A percentile compares a stretch with the other conserved stretches of the same genome.
Evolutionary conservation across 2,888 invertebrate species (phyloP).

Genomic region (Hipparchia sbordonii): DNA sequence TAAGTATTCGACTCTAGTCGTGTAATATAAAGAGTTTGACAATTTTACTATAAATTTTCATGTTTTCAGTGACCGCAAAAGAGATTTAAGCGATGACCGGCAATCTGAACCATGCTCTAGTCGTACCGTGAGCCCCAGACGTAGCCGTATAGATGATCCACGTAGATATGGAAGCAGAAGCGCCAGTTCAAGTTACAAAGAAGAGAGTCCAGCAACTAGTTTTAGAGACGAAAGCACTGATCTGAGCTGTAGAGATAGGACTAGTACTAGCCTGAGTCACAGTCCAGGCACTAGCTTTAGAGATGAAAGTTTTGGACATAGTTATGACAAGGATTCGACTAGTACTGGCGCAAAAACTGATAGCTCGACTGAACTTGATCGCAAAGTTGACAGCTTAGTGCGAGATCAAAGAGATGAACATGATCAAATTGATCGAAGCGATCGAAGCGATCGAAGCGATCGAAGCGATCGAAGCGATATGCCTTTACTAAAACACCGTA

Average conservation of each 20-base stretch:
- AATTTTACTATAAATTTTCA: too few relatives aligned
- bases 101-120: neutral
- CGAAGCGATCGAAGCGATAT: neutral
- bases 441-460: neutral
- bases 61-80: neutral
- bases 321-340: neutral
- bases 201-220: slow-evolving; percentile 27
- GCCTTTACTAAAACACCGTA: neutral
- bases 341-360: neutral
- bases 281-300: slow-evolving; percentile 28
- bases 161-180: neutral
- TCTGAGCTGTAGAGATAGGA: slow-evolving; percentile 20
- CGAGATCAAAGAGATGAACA: neutral
- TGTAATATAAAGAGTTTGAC: too few relatives aligned
- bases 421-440: neutral
- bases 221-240: slow-evolving; percentile 30
- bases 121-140: neutral
- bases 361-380: neutral
- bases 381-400: neutral
- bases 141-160: neutral
- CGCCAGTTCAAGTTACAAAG: slow-evolving; percentile 31
- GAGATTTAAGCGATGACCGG: neutral
- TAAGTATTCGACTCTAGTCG: neutral
- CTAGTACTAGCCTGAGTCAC: slow-evolving; percentile 23
- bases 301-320: slow-evolving; percentile 18